phyloP scores from a whole-genome alignment of 2,797 vertebrate genomes.

The Cuculus canorus region DNA sequence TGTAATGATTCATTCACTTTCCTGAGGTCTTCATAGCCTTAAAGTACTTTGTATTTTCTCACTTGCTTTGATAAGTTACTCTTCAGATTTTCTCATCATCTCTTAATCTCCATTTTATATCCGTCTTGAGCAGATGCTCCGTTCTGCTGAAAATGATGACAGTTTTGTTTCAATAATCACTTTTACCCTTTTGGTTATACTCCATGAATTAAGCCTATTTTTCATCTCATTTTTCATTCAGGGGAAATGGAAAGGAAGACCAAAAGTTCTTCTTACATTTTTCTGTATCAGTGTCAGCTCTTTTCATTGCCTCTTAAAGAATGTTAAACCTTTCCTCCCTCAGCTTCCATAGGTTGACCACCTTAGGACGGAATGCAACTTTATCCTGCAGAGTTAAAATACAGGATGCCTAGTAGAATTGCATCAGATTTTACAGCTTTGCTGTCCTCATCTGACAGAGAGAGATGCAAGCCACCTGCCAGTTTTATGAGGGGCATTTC shows the following conservation, averaged over 20 bases:
- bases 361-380: background rate
- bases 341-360: background rate
- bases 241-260: background rate
- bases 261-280: background rate
- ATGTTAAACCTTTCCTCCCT: background rate
- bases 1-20: background rate
- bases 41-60: conserved; percentile 11
- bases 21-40: background rate
- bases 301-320: background rate
- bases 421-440: background rate
- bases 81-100: background rate
- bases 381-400: background rate
- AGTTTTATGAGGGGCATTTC: background rate
- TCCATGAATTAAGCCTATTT: background rate
- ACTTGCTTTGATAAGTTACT: conserved; percentile 11
- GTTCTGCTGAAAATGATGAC: conserved; percentile 11
- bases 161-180: conserved; percentile 32
- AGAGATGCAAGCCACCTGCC: background rate
- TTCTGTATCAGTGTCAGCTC: background rate
- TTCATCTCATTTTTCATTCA: background rate
- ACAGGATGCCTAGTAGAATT: background rate
- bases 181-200: conserved; percentile 7
- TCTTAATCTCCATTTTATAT: conserved; percentile 13
- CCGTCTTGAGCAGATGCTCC: background rate
- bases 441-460: background rate